Evolutionary conservation across 2,888 invertebrate species (phyloP).

Genomic region (Pheosia tremula): DNA sequence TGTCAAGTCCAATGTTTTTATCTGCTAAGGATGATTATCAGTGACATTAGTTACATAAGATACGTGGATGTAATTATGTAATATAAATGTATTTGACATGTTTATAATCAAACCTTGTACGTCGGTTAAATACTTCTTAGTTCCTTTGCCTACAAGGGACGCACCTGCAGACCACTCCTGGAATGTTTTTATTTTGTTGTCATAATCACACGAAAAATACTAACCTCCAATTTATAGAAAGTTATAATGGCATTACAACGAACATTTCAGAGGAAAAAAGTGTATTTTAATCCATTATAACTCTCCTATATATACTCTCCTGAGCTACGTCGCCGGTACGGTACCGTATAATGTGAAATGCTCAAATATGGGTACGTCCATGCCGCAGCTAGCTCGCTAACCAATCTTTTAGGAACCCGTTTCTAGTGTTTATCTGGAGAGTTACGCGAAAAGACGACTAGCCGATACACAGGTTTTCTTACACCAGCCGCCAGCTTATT

Average conservation of each 20-base stretch:
- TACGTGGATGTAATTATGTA: constrained; percentile 23
- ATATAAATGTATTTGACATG: constrained; percentile 31
- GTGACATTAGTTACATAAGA: constrained; percentile 33
- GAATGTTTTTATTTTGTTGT: too few relatives aligned
- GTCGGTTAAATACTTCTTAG: not conserved
- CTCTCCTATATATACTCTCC: not conserved
- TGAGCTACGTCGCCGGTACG: not conserved
- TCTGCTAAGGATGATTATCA: constrained; percentile 25
- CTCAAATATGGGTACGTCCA: not conserved
- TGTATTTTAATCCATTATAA: too few relatives aligned
- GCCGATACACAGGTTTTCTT: constrained; percentile 1
- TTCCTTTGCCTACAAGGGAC: not conserved
- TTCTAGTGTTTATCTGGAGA: not conserved
- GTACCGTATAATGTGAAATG: not conserved
- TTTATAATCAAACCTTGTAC: not conserved
- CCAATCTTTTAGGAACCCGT: not conserved
- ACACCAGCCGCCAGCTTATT: not conserved
- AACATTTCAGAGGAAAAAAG: too few relatives aligned
- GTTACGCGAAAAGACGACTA: not conserved
- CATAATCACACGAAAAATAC: too few relatives aligned
- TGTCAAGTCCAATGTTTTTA: constrained; percentile 20
- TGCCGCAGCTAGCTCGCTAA: not conserved
- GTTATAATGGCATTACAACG: too few relatives aligned
- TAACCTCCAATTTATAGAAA: too few relatives aligned
- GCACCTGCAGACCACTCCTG: too few relatives aligned